Conservation (phyloP, 1,140 invertebrate species). For the Calephelis virginiensis region DNA sequence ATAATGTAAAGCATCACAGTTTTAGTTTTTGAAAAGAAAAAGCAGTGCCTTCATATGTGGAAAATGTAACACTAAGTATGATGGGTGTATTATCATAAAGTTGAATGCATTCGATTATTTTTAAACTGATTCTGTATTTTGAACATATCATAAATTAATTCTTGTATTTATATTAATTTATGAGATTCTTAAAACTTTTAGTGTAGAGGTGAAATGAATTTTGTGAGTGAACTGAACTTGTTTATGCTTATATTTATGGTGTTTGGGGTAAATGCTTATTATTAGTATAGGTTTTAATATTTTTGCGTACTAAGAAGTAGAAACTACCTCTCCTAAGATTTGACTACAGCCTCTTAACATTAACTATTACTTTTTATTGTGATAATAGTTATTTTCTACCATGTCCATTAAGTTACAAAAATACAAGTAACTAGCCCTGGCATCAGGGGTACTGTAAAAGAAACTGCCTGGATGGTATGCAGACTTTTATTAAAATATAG, state of each 20-base stretch:
- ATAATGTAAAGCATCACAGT: slow-evolving; percentile 23
- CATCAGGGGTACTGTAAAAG: too few species aligned
- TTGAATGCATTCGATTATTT: slow-evolving; percentile 26
- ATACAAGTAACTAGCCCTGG: too few species aligned
- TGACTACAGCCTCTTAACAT: too few species aligned
- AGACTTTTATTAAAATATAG: too few species aligned
- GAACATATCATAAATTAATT: slow-evolving; percentile 13
- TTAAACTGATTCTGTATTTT: slow-evolving; percentile 14
- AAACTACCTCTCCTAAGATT: too few species aligned
- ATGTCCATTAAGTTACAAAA: too few species aligned
- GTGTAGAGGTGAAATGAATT: background rate
- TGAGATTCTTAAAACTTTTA: slow-evolving; percentile 10
- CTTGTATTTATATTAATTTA: slow-evolving; percentile 13
- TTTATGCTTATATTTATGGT: background rate
- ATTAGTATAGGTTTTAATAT: too few species aligned
- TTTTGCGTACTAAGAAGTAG: too few species aligned
- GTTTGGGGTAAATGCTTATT: too few species aligned
- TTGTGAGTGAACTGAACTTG: slow-evolving; percentile 1
- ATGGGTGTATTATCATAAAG: slow-evolving; percentile 33
- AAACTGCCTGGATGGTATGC: too few species aligned
- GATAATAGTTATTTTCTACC: too few species aligned
- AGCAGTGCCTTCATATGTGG: slow-evolving; percentile 63
- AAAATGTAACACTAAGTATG: slow-evolving; percentile 42
- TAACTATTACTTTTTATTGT: too few species aligned
- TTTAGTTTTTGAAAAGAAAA: slow-evolving; percentile 45